Conservation (phyloP, 1,140 invertebrate genomes). For the Glossosoma conforme region DNA sequence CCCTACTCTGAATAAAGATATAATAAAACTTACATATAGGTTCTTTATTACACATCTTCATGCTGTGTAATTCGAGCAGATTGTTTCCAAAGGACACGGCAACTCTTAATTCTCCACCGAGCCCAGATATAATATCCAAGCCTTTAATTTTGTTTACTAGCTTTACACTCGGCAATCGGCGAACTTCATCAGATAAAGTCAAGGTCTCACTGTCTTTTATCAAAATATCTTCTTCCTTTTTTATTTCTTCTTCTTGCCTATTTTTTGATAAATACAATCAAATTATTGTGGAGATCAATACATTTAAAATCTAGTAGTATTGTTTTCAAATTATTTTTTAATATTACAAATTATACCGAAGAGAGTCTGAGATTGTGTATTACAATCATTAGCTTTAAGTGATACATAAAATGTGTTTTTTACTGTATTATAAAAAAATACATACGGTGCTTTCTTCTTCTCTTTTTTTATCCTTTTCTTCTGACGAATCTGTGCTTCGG, state of each 20-base stretch:
- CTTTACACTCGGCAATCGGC: slow-evolving; percentile 62
- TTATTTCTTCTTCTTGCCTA: slow-evolving; percentile 37
- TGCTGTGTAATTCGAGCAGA: slow-evolving; percentile 61
- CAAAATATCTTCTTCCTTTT: slow-evolving; percentile 38
- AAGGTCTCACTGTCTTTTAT: slow-evolving; percentile 36
- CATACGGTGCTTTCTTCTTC: slow-evolving; percentile 54
- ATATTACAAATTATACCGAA: too few relatives aligned
- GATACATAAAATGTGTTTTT: too few relatives aligned
- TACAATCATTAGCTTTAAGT: too few relatives aligned
- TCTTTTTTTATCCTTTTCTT: slow-evolving; percentile 76
- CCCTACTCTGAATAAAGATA: too few relatives aligned
- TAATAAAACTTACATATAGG: slow-evolving; percentile 52
- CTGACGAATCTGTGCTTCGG: slow-evolving; percentile 64
- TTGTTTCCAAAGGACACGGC: slow-evolving; percentile 64
- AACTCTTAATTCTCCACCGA: slow-evolving; percentile 62
- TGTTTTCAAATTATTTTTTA: too few relatives aligned
- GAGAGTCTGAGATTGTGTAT: too few relatives aligned
- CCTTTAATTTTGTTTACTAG: slow-evolving; percentile 65
- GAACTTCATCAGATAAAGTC: slow-evolving; percentile 69
- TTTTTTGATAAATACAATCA: slow-evolving; percentile 6
- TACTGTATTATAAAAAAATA: too few relatives aligned
- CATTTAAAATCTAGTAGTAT: too few relatives aligned
- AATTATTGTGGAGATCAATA: too few relatives aligned
- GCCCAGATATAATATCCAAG: slow-evolving; percentile 61
- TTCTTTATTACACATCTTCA: slow-evolving; percentile 47